phyloP scores from a whole-genome alignment of 2,797 vertebrate species.

The Eremophila alpestris region DNA sequence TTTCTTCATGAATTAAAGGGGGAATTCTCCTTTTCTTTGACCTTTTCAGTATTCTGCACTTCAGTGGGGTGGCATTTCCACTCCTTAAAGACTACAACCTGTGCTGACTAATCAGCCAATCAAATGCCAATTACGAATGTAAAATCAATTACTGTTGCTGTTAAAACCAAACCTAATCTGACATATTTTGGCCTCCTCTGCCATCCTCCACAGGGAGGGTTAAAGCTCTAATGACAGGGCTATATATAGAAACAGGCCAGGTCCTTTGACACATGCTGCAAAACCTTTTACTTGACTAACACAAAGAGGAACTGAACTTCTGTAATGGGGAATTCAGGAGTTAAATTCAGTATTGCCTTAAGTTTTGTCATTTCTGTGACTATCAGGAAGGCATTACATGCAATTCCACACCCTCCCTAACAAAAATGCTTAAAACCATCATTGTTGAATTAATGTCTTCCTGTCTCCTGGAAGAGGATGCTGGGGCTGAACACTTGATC shows the following conservation, averaged over 20 bases:
- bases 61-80: slow-evolving; percentile 52
- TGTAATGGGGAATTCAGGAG: neutral
- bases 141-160: slow-evolving; percentile 36
- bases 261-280: neutral
- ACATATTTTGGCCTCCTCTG: neutral
- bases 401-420: neutral
- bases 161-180: neutral
- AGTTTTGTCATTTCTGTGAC: neutral
- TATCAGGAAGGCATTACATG: neutral
- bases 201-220: neutral
- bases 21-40: slow-evolving; percentile 42
- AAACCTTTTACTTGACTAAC: neutral
- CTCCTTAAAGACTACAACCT: slow-evolving; percentile 29
- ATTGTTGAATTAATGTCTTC: neutral
- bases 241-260: neutral
- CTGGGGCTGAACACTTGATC: neutral
- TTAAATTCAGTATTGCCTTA: neutral
- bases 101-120: slow-evolving; percentile 36
- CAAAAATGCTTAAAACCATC: neutral
- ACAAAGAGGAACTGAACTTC: neutral
- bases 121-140: slow-evolving; percentile 13
- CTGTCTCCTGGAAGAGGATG: neutral
- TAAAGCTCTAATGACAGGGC: neutral
- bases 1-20: slow-evolving; percentile 48
- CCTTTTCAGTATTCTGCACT: slow-evolving; percentile 68